Conservation (phyloP, 2,797 vertebrate genomes). For the Notolabrus celidotus region DNA sequence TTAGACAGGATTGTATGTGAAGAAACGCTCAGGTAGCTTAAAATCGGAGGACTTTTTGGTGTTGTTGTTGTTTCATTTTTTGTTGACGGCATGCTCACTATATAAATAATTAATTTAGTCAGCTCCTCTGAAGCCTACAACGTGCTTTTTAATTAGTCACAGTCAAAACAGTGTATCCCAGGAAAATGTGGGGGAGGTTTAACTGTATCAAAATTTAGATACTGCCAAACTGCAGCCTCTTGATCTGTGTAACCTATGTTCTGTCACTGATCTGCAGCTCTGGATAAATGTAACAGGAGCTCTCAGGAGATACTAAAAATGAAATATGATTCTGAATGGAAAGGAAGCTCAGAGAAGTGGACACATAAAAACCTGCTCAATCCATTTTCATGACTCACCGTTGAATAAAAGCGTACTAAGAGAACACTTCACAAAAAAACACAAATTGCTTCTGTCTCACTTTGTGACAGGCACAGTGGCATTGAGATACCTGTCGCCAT, state of each 20-base stretch:
- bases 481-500: slow-evolving; percentile 49
- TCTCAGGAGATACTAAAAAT: background rate
- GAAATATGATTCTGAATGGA: background rate
- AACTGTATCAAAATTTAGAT: too few species aligned
- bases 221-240: background rate
- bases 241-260: background rate
- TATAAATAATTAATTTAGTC: too few species aligned
- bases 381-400: background rate
- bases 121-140: too few species aligned
- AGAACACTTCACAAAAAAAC: background rate
- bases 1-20: too few species aligned
- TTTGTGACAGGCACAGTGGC: background rate
- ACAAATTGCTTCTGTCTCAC: background rate
- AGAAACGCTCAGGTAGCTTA: too few species aligned
- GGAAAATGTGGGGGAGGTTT: too few species aligned
- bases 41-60: too few species aligned
- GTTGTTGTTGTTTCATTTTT: too few species aligned
- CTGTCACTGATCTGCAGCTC: background rate
- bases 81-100: too few species aligned
- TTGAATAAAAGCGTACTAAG: background rate
- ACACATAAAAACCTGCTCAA: background rate
- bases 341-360: background rate
- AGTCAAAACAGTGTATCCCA: too few species aligned
- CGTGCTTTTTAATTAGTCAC: too few species aligned
- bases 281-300: background rate